Percentiles rank a stretch among this genome's conserved stretches.
These are phyloP conservation scores for Centropristis striata DNA, from an alignment of 2,113 vertebrate genomes.

Conservation along the genomic window DNA sequence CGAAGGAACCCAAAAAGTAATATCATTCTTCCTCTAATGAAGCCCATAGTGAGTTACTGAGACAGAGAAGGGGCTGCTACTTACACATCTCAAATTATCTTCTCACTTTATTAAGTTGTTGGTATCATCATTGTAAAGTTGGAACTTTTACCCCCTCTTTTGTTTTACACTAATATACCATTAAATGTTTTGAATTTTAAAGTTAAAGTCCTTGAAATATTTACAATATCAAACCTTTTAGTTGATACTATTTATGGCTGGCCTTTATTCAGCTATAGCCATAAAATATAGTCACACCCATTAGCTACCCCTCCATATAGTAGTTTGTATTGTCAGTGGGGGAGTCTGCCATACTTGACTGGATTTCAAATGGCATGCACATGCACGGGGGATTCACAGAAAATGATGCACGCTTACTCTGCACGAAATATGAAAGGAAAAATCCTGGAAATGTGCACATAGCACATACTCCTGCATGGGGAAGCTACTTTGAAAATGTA, in stretches of 20 bases:
- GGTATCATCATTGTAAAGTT: background rate
- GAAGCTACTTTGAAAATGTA: too few relatives aligned
- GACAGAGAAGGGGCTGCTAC: background rate
- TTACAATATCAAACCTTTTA: background rate
- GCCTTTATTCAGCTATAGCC: background rate
- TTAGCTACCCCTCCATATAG: background rate
- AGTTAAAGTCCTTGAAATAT: too few relatives aligned
- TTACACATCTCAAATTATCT: background rate
- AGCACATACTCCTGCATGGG: background rate
- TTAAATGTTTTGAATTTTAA: background rate
- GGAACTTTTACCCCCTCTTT: background rate
- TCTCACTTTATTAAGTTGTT: background rate
- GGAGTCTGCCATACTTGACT: background rate
- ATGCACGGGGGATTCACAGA: background rate
- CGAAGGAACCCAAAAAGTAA: constrained; percentile 31
- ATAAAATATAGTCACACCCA: background rate
- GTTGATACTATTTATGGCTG: background rate
- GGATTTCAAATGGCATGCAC: background rate
- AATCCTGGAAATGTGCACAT: background rate
- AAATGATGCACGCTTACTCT: background rate
- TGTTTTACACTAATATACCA: background rate
- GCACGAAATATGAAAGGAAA: background rate
- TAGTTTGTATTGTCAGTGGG: background rate
- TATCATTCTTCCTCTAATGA: constrained; percentile 57
- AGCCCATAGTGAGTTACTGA: constrained; percentile 31